Percentiles rank a stretch among this genome's conserved stretches.
Evolutionary conservation across 2,113 vertebrate genomes (phyloP).

Genomic region (Megatriorchis doriae): DNA sequence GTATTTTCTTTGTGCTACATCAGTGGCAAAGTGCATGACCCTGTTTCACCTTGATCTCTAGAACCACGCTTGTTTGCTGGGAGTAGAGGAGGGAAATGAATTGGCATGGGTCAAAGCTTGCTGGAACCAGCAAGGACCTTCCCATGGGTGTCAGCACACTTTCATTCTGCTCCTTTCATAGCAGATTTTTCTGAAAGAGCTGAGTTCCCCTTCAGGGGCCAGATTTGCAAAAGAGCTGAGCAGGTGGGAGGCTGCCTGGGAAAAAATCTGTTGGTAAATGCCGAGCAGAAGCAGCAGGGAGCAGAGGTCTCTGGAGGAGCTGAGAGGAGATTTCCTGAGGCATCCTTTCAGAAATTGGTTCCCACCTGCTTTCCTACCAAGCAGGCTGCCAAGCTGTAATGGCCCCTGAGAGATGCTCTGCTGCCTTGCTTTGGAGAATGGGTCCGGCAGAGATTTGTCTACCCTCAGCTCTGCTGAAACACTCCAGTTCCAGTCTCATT

Average conservation of each 20-base stretch:
- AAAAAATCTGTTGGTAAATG: background rate
- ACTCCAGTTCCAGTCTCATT: background rate
- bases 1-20: background rate
- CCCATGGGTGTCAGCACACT: background rate
- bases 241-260: background rate
- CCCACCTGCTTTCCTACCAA: background rate
- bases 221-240: background rate
- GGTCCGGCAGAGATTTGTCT: background rate
- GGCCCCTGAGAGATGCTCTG: background rate
- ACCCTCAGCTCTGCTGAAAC: background rate
- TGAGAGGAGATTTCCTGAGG: background rate
- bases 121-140: background rate
- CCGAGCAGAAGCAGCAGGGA: background rate
- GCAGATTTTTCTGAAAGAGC: background rate
- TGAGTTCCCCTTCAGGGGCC: background rate
- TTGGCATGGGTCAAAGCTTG: background rate
- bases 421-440: background rate
- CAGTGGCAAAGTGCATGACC: background rate
- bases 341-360: background rate
- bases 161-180: background rate
- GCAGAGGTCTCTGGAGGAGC: background rate
- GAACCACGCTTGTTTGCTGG: background rate
- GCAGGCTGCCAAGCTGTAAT: background rate
- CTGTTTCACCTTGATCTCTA: background rate
- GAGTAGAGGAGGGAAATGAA: background rate